These are phyloP conservation scores for Phragmatobia fuliginosa DNA, from an alignment of 2,888 invertebrate species.

Conservation along the genomic window DNA sequence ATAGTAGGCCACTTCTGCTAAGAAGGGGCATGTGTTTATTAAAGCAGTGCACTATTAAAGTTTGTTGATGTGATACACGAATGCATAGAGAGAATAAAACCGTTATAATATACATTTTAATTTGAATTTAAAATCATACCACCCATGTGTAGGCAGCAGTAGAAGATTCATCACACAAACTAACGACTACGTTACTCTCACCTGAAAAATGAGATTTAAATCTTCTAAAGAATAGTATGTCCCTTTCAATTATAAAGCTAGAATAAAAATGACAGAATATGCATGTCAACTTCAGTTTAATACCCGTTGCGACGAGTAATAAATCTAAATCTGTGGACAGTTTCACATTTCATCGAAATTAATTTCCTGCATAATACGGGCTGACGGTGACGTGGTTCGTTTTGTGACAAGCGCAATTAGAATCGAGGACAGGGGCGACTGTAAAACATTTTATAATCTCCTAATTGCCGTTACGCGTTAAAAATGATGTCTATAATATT, in stretches of 20 bases:
- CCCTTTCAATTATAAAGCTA: slow-evolving; percentile 8
- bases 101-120: slow-evolving; percentile 17
- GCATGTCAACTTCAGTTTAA: slow-evolving; percentile 24
- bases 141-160: slow-evolving; percentile 10
- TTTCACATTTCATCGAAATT: slow-evolving; percentile 35
- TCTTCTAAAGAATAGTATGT: not conserved
- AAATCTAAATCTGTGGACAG: slow-evolving; percentile 50
- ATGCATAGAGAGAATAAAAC: too few relatives aligned
- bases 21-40: too few relatives aligned
- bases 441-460: slow-evolving; percentile 44
- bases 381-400: slow-evolving; percentile 41
- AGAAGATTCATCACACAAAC: slow-evolving; percentile 4
- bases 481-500: slow-evolving; percentile 32
- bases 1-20: too few relatives aligned
- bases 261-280: slow-evolving; percentile 20
- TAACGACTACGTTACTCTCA: slow-evolving; percentile 14
- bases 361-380: slow-evolving; percentile 49
- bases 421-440: slow-evolving; percentile 41
- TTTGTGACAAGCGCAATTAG: slow-evolving; percentile 48
- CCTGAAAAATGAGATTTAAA: slow-evolving; percentile 11
- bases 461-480: slow-evolving; percentile 44
- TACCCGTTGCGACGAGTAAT: slow-evolving; percentile 33
- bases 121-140: slow-evolving; percentile 16
- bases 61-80: not conserved
- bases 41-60: too few relatives aligned